These are phyloP conservation scores for Chamaea fasciata DNA, from an alignment of 2,113 vertebrate genomes.

Conservation along the genomic window DNA sequence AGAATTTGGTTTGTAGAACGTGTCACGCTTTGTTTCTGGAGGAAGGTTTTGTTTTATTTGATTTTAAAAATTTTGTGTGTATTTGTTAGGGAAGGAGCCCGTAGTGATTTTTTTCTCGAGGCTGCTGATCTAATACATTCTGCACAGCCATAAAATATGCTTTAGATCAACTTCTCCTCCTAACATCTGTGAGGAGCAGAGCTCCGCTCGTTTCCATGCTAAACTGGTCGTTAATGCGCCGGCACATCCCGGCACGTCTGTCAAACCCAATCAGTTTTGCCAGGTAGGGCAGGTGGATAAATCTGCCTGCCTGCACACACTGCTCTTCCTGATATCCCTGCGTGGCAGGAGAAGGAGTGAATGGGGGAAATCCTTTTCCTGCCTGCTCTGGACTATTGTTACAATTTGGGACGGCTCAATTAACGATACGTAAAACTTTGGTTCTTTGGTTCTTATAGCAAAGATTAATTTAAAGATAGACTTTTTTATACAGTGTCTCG, in stretches of 20 bases:
- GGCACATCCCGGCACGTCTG: not conserved
- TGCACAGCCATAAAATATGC: not conserved
- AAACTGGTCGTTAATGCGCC: conserved; percentile 46
- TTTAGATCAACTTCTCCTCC: not conserved
- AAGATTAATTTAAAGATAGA: no score
- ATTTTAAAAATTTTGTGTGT: not conserved
- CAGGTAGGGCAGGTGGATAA: conserved; percentile 38
- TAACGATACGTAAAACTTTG: no score
- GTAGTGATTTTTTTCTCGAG: not conserved
- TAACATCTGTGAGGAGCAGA: not conserved
- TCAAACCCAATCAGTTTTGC: conserved; percentile 31
- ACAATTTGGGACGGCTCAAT: no score
- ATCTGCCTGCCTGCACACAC: not conserved
- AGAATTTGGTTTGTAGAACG: not conserved
- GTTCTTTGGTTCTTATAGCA: no score
- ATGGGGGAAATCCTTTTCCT: not conserved
- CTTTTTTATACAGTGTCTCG: no score
- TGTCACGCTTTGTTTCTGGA: not conserved
- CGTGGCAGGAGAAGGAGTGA: not conserved
- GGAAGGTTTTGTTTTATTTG: not conserved
- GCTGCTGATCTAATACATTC: not conserved
- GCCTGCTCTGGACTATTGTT: not conserved
- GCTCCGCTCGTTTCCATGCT: conserved; percentile 28
- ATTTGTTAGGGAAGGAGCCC: not conserved
- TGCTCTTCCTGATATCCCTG: not conserved